Base-by-base conservation (phyloP, 2,113 vertebrate species). In the Tragelaphus strepsiceros region DNA sequence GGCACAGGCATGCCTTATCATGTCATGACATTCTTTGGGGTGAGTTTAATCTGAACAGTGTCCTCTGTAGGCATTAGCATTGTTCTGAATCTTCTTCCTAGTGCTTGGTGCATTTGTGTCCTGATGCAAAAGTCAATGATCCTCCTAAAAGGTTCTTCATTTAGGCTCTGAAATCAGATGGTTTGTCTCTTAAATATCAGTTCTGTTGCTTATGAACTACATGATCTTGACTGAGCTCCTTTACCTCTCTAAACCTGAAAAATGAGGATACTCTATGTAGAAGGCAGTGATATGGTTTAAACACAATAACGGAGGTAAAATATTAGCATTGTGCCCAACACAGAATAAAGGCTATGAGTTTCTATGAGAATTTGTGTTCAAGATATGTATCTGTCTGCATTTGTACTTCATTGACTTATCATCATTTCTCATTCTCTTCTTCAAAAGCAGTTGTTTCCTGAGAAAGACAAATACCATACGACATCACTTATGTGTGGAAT, bases 131-230 rank as follows among this genome's bases (percentile, higher is more conserved):
- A 93, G 35, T 64, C 89, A 96, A 43, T 26, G 28, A 61, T 61
- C 22, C 51, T 84, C 62, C 39, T 88, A 88, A 89, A 82, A 91
- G 32, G 30, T 3, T 91, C 35, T 88, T 71, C n/a, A 53, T 87
- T 71, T 83, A 81, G 71, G 28, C 11, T 80, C 80, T 90, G 95
- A 97, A 92, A 93, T 94, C 81, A 85, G 78, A 86, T 7, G 32
- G 4, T 53, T 35, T 71, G 62, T 32, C 30, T 32, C 30, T 82
- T 77, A 58, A 81, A 35, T 74, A 5, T 94, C 21, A 87, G 82
- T 51, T 96, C 6, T 81, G n/a, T 21, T 35, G 14, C 10, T 96
- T 53, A 56, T 39, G 67, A 91, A 6, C 24, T 64, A 10, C 8
- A 11, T 71, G 32, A 54, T 49, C 28, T 49, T 80, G 10, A 58